A percentile compares a stretch with the other conserved stretches of the same genome.
Evolutionary conservation across 2,797 vertebrate genomes (phyloP).

Genomic region (Sebastes itinus): DNA sequence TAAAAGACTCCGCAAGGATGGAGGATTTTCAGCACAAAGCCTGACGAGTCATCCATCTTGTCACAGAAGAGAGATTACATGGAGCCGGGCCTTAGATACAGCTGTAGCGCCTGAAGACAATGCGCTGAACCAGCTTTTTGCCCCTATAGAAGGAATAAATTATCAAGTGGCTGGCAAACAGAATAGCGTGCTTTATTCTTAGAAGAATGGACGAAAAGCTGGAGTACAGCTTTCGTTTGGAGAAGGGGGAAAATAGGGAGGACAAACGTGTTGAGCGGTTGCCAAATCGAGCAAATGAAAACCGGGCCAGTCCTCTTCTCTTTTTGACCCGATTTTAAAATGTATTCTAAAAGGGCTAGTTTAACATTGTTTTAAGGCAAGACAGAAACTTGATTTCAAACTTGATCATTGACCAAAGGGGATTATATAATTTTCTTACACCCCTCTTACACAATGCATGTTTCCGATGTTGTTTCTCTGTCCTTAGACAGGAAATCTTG

Average conservation of each 20-base stretch:
- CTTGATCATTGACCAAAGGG: background rate
- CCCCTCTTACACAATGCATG: background rate
- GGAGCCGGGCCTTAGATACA: slow-evolving; percentile 71
- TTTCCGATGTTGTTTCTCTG: background rate
- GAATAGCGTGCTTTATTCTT: slow-evolving; percentile 63
- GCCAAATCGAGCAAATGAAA: slow-evolving; percentile 33
- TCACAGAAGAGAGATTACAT: slow-evolving; percentile 79
- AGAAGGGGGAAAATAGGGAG: slow-evolving; percentile 5
- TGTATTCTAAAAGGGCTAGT: background rate
- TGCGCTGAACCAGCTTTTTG: slow-evolving; percentile 76
- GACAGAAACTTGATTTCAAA: background rate
- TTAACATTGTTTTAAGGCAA: background rate
- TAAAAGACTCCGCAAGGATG: slow-evolving; percentile 63
- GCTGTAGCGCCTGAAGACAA: slow-evolving; percentile 72
- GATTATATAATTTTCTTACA: background rate
- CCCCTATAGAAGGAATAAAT: slow-evolving; percentile 73
- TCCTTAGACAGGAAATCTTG: background rate
- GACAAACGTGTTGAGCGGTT: slow-evolving; percentile 25
- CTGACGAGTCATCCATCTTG: slow-evolving; percentile 79
- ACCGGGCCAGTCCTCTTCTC: slow-evolving; percentile 9
- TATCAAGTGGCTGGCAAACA: slow-evolving; percentile 64
- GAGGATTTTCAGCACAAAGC: slow-evolving; percentile 72
- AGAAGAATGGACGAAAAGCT: slow-evolving; percentile 51
- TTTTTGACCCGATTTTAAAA: slow-evolving; percentile 22
- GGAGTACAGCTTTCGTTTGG: slow-evolving; percentile 21